A percentile compares a stretch with the other conserved stretches of the same genome.
These are phyloP conservation scores for Germaria angustata DNA, from an alignment of 2,888 invertebrate species.

Conservation along the genomic window DNA sequence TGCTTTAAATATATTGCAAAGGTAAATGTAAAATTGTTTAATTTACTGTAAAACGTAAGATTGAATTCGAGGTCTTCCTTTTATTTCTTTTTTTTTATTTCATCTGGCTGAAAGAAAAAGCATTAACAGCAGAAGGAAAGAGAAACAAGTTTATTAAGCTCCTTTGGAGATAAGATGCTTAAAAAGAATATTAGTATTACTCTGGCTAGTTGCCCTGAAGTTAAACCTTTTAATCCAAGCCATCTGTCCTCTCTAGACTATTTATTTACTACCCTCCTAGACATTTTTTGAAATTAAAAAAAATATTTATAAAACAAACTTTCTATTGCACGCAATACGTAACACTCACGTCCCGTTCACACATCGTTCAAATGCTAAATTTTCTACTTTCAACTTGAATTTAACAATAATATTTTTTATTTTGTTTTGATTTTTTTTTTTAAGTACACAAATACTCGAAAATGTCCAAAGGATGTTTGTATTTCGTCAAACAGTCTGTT, in stretches of 20 bases:
- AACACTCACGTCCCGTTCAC: not conserved
- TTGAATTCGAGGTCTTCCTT: conserved; percentile 2
- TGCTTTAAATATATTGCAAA: not conserved
- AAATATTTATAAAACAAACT: not conserved
- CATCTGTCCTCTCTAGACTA: not conserved
- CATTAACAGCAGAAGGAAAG: not conserved
- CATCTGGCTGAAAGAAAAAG: not conserved
- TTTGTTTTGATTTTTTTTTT: not conserved
- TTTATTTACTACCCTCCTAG: not conserved
- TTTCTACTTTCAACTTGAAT: not conserved
- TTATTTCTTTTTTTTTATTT: not conserved
- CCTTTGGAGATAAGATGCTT: not conserved
- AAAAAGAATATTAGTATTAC: not conserved
- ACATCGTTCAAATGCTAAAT: conserved; percentile 43
- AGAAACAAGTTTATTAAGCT: conserved; percentile 5
- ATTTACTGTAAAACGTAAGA: conserved; percentile 51
- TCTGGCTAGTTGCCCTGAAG: not conserved
- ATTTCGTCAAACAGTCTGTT: conserved; percentile 59
- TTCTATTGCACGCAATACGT: too few relatives aligned
- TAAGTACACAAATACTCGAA: conserved; percentile 10
- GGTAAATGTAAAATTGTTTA: conserved; percentile 43
- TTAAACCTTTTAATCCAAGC: not conserved
- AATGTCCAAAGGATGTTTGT: conserved; percentile 56
- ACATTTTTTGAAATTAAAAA: not conserved
- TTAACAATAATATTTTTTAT: too few relatives aligned